A percentile compares a stretch with the other conserved stretches of the same genome.
Conservation (phyloP, 2,113 vertebrate species). For the Cyprinodon brontotheroides region DNA sequence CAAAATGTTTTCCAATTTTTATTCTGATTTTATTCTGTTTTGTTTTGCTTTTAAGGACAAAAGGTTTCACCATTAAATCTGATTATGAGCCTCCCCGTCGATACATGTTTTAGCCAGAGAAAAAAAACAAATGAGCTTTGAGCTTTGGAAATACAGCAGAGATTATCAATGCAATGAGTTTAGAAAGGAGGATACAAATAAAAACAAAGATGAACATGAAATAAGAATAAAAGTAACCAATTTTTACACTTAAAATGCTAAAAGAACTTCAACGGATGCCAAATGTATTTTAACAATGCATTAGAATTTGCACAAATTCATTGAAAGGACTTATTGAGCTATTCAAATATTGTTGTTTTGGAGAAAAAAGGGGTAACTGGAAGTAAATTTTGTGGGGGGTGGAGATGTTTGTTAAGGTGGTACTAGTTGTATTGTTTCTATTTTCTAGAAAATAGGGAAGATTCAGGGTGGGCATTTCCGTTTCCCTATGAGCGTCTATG, state of each 20-base stretch:
- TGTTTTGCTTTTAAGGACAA: constrained; percentile 22
- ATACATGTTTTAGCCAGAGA: constrained; percentile 15
- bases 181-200: background rate
- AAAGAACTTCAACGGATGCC: background rate
- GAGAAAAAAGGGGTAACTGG: too few relatives aligned
- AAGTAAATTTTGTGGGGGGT: too few relatives aligned
- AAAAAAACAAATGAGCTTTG: constrained; percentile 39
- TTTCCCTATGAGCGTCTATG: too few relatives aligned
- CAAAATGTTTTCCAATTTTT: constrained; percentile 3
- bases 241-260: background rate
- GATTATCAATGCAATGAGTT: background rate
- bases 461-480: too few relatives aligned
- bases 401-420: too few relatives aligned
- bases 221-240: background rate
- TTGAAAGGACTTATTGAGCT: too few relatives aligned
- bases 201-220: background rate
- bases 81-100: constrained; percentile 16
- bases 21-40: constrained; percentile 1
- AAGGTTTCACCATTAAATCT: background rate
- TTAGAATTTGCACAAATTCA: too few relatives aligned
- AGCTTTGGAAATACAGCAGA: constrained; percentile 5
- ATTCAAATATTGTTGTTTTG: too few relatives aligned
- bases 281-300: background rate
- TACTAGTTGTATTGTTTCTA: too few relatives aligned
- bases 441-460: too few relatives aligned